Evolutionary conservation across 2,797 vertebrate species (phyloP).

Genomic region (Phrynocephalus vlangalii): DNA sequence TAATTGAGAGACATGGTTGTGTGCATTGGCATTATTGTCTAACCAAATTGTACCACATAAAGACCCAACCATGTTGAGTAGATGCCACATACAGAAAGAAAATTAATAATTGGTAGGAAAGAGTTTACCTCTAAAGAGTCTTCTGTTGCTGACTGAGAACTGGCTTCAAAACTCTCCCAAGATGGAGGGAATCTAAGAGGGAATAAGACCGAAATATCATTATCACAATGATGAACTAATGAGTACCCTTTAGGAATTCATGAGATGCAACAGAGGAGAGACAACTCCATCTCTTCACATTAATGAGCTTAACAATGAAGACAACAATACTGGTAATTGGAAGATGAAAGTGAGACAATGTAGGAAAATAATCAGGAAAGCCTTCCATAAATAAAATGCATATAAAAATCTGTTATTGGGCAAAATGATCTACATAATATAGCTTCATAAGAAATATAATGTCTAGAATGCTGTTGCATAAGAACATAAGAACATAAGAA

Average conservation of each 20-base stretch:
- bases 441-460: neutral
- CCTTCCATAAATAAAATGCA: conserved; percentile 36
- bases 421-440: conserved; percentile 24
- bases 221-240: conserved; percentile 48
- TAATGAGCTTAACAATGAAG: conserved; percentile 52
- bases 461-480: neutral
- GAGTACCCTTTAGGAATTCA: conserved; percentile 46
- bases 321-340: conserved; percentile 13
- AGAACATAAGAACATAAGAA: too few species aligned
- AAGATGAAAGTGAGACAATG: neutral
- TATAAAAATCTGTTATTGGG: conserved; percentile 10
- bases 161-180: neutral
- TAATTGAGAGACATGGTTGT: too few species aligned
- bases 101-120: neutral
- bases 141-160: neutral
- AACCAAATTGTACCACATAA: neutral
- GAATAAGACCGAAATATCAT: conserved; percentile 22
- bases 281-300: conserved; percentile 29
- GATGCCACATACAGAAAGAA: neutral
- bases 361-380: conserved; percentile 52
- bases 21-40: neutral
- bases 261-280: conserved; percentile 37
- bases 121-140: neutral
- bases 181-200: neutral
- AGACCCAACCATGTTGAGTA: neutral